Conservation (phyloP, 1,140 invertebrate species). For the Brachionus rotundiformis region DNA sequence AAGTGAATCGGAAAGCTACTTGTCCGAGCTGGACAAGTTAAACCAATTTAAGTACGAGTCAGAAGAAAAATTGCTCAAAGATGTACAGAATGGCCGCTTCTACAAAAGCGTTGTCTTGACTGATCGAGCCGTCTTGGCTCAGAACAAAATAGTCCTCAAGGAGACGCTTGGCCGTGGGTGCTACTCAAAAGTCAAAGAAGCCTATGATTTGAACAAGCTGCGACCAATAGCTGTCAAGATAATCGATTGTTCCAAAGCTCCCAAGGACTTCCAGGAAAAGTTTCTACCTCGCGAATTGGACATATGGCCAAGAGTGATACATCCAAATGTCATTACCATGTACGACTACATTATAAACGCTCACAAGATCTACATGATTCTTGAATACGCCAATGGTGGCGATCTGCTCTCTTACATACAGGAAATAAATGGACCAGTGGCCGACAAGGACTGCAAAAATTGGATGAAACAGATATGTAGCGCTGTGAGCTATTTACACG, state of each 20-base stretch:
- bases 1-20: conserved; percentile 3
- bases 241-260: conserved; percentile 74
- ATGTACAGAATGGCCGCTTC: conserved; percentile 8
- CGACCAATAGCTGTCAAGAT: conserved; percentile 76
- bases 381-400: conserved; percentile 48
- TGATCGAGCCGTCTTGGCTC: conserved; percentile 4
- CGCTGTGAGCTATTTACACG: conserved; percentile 45
- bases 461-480: conserved; percentile 46
- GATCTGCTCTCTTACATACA: conserved; percentile 51
- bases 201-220: background rate
- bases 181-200: conserved; percentile 51
- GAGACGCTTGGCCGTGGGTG: conserved; percentile 28
- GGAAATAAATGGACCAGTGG: conserved; percentile 16
- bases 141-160: conserved; percentile 13
- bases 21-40: conserved; percentile 5
- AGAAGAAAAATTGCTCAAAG: conserved; percentile 28
- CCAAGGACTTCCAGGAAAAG: conserved; percentile 77
- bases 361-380: conserved; percentile 38
- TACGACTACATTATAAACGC: conserved; percentile 24
- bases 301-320: conserved; percentile 81
- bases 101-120: conserved; percentile 16
- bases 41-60: conserved; percentile 41
- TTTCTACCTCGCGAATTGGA: conserved; percentile 87
- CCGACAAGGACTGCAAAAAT: background rate
- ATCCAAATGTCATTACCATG: conserved; percentile 72